phyloP scores from a whole-genome alignment of 2,888 invertebrate genomes.

The Lathronympha strigana region DNA sequence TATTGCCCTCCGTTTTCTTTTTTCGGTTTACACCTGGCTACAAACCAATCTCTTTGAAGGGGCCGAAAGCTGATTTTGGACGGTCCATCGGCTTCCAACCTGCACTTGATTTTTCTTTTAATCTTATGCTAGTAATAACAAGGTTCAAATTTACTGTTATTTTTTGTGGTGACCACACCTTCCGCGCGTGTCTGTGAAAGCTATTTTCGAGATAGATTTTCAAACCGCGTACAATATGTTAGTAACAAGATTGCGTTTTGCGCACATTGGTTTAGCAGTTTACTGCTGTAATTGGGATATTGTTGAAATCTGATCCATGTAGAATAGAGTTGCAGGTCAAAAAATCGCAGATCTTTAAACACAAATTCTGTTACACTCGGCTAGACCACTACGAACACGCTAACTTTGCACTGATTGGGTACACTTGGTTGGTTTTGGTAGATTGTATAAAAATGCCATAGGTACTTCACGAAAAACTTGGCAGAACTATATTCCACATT shows the following conservation, averaged over 20 bases:
- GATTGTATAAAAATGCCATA: too few relatives aligned
- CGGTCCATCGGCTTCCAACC: constrained; percentile 27
- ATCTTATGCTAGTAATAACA: constrained; percentile 3
- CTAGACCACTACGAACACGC: too few relatives aligned
- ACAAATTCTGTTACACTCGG: too few relatives aligned
- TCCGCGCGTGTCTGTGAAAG: constrained; percentile 22
- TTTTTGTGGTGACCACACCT: neutral
- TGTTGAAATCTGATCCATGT: too few relatives aligned
- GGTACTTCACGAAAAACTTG: too few relatives aligned
- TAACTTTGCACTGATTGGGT: too few relatives aligned
- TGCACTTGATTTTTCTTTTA: constrained; percentile 20
- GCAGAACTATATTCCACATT: too few relatives aligned
- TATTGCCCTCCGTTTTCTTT: constrained; percentile 26
- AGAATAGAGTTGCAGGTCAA: too few relatives aligned
- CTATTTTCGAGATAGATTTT: constrained; percentile 27
- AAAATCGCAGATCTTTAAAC: too few relatives aligned
- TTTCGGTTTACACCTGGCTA: constrained; percentile 20
- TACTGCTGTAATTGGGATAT: neutral
- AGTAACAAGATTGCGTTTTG: constrained; percentile 10
- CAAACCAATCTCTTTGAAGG: constrained; percentile 38
- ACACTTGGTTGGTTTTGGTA: too few relatives aligned
- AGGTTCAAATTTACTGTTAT: neutral
- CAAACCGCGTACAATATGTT: constrained; percentile 18
- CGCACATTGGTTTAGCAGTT: neutral
- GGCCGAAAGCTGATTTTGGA: constrained; percentile 32